These are phyloP conservation scores for Cydia strobilella DNA, from an alignment of 1,140 invertebrate species.

Conservation along the genomic window DNA sequence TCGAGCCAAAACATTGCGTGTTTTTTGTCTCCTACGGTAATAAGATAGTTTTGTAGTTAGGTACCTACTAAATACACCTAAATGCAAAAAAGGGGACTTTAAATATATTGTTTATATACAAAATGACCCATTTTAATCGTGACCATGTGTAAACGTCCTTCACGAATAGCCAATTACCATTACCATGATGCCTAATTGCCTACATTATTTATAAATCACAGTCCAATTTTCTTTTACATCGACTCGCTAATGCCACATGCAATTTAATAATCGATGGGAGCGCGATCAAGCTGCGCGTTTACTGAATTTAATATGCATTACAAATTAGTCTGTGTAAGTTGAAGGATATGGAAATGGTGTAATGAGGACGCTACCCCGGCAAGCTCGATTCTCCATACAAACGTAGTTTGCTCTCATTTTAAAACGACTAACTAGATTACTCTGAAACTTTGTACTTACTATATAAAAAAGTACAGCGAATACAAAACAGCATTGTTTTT, in stretches of 20 bases:
- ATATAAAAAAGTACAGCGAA: too few relatives aligned
- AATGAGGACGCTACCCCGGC: background rate
- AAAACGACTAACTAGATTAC: too few relatives aligned
- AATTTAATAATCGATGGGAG: slow-evolving; percentile 28
- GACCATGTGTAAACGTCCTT: background rate
- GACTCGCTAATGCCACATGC: slow-evolving; percentile 12
- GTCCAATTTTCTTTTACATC: background rate
- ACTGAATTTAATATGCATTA: slow-evolving; percentile 11
- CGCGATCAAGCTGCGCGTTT: slow-evolving; percentile 17
- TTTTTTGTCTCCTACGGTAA: too few relatives aligned
- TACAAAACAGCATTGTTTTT: too few relatives aligned
- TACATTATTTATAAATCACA: slow-evolving; percentile 1
- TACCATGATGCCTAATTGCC: too few relatives aligned
- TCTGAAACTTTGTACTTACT: too few relatives aligned
- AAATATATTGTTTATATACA: background rate
- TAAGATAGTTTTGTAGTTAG: too few relatives aligned
- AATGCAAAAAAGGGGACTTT: background rate
- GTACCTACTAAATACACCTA: too few relatives aligned
- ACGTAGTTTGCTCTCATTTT: too few relatives aligned
- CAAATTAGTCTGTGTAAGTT: slow-evolving; percentile 24
- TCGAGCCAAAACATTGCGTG: background rate
- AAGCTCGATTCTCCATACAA: too few relatives aligned
- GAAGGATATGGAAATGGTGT: background rate
- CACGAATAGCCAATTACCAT: background rate
- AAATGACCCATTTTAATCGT: background rate